Conservation (phyloP, 2,888 invertebrate species). For the Ctenicera cuprea region DNA sequence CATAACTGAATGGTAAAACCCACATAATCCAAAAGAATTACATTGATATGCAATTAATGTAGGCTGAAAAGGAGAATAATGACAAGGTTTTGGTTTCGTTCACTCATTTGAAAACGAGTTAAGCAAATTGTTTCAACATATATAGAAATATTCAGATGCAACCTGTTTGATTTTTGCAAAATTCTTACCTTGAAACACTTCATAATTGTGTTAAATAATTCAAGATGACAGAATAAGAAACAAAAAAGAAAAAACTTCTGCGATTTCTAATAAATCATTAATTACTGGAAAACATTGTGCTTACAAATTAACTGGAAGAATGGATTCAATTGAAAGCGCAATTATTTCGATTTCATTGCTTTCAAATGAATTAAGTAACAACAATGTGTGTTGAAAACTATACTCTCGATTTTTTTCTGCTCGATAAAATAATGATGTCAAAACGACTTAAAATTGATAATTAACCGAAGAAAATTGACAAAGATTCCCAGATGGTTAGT, state of each 20-base stretch:
- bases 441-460: neutral
- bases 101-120: neutral
- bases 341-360: constrained; percentile 25
- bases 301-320: constrained; percentile 14
- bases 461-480: neutral
- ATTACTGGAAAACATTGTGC: neutral
- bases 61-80: constrained; percentile 26
- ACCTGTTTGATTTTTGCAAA: neutral
- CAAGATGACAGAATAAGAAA: neutral
- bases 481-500: no score
- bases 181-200: constrained; percentile 14
- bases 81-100: constrained; percentile 17
- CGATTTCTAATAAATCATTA: neutral
- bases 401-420: neutral
- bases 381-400: constrained; percentile 10
- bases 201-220: neutral
- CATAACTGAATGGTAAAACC: constrained; percentile 30
- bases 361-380: constrained; percentile 27
- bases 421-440: neutral
- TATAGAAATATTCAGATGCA: constrained; percentile 3
- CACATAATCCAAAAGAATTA: constrained; percentile 3
- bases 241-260: no score
- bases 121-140: neutral
- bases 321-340: constrained; percentile 15
- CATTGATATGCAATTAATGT: constrained; percentile 20